Evolutionary conservation across 2,113 vertebrate species (phyloP).

Genomic region (Phylloscopus trochilus): DNA sequence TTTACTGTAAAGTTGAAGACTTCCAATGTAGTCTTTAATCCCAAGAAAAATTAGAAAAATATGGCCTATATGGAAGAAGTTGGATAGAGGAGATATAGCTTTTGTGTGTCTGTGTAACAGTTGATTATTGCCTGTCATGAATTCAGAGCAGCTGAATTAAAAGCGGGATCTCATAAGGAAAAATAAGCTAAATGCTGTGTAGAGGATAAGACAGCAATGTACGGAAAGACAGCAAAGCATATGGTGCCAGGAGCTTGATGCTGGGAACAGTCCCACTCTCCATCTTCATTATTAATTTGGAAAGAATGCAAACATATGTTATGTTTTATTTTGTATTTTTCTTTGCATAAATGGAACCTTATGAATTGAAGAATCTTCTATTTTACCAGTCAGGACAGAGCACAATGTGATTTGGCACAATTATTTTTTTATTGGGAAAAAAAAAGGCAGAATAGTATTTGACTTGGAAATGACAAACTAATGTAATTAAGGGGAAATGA

Average conservation of each 20-base stretch:
- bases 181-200: neutral
- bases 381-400: neutral
- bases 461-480: neutral
- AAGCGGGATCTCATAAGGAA: neutral
- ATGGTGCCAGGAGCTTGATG: neutral
- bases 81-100: neutral
- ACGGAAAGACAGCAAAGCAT: slow-evolving; percentile 2
- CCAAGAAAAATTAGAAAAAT: neutral
- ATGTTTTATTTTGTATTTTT: neutral
- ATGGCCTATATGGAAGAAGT: neutral
- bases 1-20: neutral
- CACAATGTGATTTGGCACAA: neutral
- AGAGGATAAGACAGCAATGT: neutral
- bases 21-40: neutral
- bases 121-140: neutral
- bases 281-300: slow-evolving; percentile 24
- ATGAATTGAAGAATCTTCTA: neutral
- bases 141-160: neutral
- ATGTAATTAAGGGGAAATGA: neutral
- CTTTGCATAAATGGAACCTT: neutral
- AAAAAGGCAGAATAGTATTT: neutral
- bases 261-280: neutral
- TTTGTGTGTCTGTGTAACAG: neutral
- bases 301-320: neutral
- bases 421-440: neutral